These are phyloP conservation scores for Tetramorium alpestre DNA, from an alignment of 1,140 invertebrate genomes.

Conservation along the genomic window DNA sequence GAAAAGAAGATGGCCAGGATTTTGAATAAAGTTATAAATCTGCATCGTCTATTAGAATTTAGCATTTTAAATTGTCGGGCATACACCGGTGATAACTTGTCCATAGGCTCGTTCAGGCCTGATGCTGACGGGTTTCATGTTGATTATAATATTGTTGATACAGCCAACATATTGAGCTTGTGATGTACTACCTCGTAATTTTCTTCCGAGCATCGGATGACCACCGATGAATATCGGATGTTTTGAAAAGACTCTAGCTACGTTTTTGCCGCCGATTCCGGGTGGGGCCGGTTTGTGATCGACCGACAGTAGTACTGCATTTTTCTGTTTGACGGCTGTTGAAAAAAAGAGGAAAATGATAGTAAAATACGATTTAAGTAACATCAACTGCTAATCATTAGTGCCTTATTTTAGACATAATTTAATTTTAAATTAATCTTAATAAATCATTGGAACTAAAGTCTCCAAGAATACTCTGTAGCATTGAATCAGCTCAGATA, in stretches of 20 bases:
- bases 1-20: background rate
- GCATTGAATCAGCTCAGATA: conserved; percentile 47
- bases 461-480: background rate
- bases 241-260: conserved; percentile 91
- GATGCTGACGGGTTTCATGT: conserved; percentile 87
- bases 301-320: conserved; percentile 92
- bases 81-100: conserved; percentile 90
- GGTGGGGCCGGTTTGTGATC: conserved; percentile 90
- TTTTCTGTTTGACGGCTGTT: conserved; percentile 93
- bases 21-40: conserved; percentile 25
- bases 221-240: conserved; percentile 96
- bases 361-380: conserved; percentile 27
- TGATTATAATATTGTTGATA: conserved; percentile 91
- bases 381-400: background rate
- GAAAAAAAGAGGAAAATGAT: background rate
- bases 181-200: conserved; percentile 87
- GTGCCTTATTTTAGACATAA: background rate
- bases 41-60: background rate
- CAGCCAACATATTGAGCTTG: conserved; percentile 93
- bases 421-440: conserved; percentile 48
- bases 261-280: conserved; percentile 88
- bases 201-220: conserved; percentile 88
- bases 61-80: conserved; percentile 89
- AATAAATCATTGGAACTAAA: conserved; percentile 20
- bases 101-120: conserved; percentile 87